Conservation (phyloP, 2,113 vertebrate species). For the Podilymbus podiceps region DNA sequence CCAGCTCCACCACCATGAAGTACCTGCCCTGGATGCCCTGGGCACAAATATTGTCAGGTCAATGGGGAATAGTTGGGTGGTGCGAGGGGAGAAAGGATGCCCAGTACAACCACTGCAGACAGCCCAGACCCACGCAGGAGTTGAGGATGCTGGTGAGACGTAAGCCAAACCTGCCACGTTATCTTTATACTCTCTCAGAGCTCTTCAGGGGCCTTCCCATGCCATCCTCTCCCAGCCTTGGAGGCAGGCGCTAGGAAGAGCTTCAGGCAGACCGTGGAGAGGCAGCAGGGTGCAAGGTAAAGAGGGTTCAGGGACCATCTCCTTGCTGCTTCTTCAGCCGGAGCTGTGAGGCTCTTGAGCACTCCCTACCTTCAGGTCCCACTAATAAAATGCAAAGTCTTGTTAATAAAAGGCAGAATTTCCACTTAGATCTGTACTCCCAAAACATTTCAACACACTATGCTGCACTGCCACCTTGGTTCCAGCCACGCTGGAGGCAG, state of each 20-base stretch:
- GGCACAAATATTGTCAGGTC: background rate
- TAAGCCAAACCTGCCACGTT: background rate
- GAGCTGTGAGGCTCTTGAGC: background rate
- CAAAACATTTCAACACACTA: background rate
- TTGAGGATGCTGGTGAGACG: background rate
- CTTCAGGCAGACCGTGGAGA: background rate
- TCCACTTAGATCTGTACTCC: background rate
- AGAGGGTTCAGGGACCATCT: background rate
- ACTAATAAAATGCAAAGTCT: background rate
- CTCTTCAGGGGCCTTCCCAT: background rate
- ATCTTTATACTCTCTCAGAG: background rate
- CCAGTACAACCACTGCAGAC: background rate
- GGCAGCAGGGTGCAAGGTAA: background rate
- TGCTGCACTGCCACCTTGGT: background rate
- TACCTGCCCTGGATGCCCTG: background rate
- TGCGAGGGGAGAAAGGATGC: background rate
- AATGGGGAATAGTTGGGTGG: background rate
- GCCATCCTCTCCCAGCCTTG: background rate
- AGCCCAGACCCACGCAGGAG: background rate
- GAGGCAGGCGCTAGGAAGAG: background rate
- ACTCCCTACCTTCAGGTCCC: background rate
- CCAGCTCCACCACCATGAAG: background rate
- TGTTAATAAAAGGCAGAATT: background rate
- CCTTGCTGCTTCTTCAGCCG: background rate
- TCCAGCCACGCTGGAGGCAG: background rate